Base-by-base conservation (phyloP, 2,888 invertebrate genomes). In the Alitta virens region DNA sequence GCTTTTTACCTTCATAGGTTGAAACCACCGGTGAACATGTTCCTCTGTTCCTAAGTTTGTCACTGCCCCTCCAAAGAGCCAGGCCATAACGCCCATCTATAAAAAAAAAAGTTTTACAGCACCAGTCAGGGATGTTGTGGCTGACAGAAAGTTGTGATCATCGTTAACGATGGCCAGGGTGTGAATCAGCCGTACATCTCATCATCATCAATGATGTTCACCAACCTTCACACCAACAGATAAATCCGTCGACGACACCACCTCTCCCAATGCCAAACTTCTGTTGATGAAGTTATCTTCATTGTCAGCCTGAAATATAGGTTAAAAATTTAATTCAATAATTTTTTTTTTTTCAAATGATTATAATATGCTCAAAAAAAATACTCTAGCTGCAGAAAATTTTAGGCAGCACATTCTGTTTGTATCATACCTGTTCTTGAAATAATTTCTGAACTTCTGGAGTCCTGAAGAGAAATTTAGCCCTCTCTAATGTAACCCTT, bases 21-120 rank as follows among this genome's bases (percentile, higher is more conserved):
- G 56, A 43, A 60, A 65, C 55, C 53, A 63, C 33, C 55, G 50
- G 1, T 60, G 9, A 14, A 63, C 38, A 24, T 65, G 65, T 12
- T 56, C 56, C 18, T 63, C 61, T n/a, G 63, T 50, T n/a, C 66
- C 66, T 0, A 66, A 52, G 51, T 64, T 66, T 5, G 49, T 57
- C 12, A 66, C 56, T 16, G 63, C 66, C 14, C 66, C 66, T 21
- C 63, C 66, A 58, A 63, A 66, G 24, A 66, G 55, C 66, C 66
- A 66, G 1, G 33, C 66, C 63, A 64, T 64, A 14, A 66, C 66
- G 3, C 66, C 66, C 55, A 57, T 59, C 66, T 66, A 54, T 14
- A 66, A 53, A 24, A n/a, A 26, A 7, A 52, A 12, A 33, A 33
- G 33, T 33, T n/a, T n/a, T n/a, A n/a, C n/a, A n/a, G n/a, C n/a